Base-by-base conservation (phyloP, 2,888 invertebrate species). In the Cartodere bifasciata region DNA sequence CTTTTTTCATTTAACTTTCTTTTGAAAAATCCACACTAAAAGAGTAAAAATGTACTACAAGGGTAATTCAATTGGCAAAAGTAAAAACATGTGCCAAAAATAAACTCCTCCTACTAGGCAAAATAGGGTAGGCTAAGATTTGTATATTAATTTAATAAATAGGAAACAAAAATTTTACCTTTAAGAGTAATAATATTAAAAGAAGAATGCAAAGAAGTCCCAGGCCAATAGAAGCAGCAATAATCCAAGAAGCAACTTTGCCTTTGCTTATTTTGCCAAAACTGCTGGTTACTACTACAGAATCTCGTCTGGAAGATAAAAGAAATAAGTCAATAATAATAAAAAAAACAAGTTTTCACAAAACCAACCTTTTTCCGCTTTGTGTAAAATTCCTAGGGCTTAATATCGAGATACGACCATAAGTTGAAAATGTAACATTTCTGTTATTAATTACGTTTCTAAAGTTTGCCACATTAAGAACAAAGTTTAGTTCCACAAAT, bases 191-290 rank as follows among this genome's bases (percentile, higher is more conserved):
- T 13, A 63, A 55, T 12, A 53, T 55, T 2, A 65, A 32, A 6
- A 59, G 42, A 2, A 60, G 47, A 16, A 65, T 43, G 5, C 63
- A 34, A 21, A 65, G 28, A 6, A 65, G 41, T 9, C 66, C 67
- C 21, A 55, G 53, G 6, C 66, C 36, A 11, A 56, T 50, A 2
- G 66, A 55, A 2, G 63, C 35, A 21, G 66, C 57, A 28, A 58
- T 56, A 23, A 64, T 55, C 66, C 67, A 67, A 10, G 60, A 48
- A 13, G 58, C 60, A 12, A 56, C 45, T 4, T 30, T 38, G 27
- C 40, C 36, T 10, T 45, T 47, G 5, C 42, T 29, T 3, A 52
- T 46, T 11, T 54, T 50, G 11, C 55, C 36, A 28, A 63, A 60
- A 13, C 55, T 47, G 29, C 55, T 62, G 15, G 50, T 47, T n/a